Conservation (phyloP, 64 coral and sea anemone genomes). For the Montipora capricornis region DNA sequence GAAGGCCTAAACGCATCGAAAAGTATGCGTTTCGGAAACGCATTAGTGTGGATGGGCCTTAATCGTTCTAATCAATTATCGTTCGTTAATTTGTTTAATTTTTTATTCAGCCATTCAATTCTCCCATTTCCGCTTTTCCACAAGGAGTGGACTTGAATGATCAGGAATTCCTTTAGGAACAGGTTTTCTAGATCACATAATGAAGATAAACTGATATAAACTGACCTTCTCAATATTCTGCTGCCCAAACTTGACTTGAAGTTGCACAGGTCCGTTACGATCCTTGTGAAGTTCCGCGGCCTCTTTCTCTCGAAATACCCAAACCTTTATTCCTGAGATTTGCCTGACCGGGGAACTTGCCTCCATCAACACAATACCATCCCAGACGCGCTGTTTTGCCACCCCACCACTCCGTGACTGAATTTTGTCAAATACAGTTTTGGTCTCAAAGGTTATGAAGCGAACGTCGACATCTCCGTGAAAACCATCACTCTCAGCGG, state of each 20-base stretch:
- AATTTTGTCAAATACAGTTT: constrained; percentile 42
- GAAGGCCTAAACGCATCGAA: too few species aligned
- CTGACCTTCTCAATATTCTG: constrained; percentile 26
- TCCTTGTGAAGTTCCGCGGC: constrained; percentile 63
- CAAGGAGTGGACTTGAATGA: too few species aligned
- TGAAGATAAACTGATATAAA: not conserved
- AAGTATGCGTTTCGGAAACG: too few species aligned
- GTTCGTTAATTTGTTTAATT: too few species aligned
- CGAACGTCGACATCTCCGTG: not conserved
- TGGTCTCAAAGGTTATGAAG: constrained; percentile 24
- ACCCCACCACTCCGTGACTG: constrained; percentile 57
- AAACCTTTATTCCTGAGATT: constrained; percentile 55
- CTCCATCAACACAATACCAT: constrained; percentile 46
- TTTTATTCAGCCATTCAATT: too few species aligned
- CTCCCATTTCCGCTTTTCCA: too few species aligned
- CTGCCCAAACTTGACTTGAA: constrained; percentile 41
- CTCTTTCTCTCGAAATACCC: constrained; percentile 42
- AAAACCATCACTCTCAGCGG: constrained; percentile 22
- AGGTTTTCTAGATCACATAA: too few species aligned
- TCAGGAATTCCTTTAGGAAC: too few species aligned
- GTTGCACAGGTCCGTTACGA: constrained; percentile 46
- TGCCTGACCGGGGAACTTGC: constrained; percentile 20
- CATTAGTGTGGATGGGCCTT: too few species aligned
- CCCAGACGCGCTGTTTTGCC: constrained; percentile 57
- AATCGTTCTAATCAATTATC: too few species aligned